phyloP scores from a whole-genome alignment of 1,140 invertebrate genomes.

The Temnothorax nylanderi region DNA sequence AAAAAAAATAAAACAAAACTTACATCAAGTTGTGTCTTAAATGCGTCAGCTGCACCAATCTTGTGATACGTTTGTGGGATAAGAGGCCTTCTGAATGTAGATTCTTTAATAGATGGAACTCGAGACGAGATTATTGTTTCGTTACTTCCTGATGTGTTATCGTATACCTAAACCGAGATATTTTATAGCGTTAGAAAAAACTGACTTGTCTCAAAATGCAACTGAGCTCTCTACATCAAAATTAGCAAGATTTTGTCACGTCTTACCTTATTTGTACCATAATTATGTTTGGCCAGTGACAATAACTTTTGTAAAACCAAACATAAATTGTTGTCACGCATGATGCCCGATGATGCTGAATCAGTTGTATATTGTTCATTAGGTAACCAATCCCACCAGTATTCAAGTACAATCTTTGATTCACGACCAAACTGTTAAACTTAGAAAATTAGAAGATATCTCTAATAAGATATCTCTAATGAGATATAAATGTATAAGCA shows the following conservation, averaged over 20 bases:
- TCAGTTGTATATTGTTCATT: conserved; percentile 73
- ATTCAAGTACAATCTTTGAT: conserved; percentile 92
- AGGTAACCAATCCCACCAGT: conserved; percentile 90
- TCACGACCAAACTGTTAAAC: conserved; percentile 90
- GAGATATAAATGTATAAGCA: conserved; percentile 15
- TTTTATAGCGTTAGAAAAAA: not conserved
- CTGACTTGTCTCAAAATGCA: not conserved
- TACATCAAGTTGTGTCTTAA: conserved; percentile 87
- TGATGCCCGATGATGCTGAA: conserved; percentile 55
- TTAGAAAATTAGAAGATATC: conserved; percentile 60
- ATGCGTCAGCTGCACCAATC: conserved; percentile 83
- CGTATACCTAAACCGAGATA: conserved; percentile 76
- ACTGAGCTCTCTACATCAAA: too few relatives aligned
- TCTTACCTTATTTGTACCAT: conserved; percentile 81
- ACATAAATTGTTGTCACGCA: conserved; percentile 78
- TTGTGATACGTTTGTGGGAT: conserved; percentile 83
- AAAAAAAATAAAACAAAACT: conserved; percentile 57
- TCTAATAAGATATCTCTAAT: conserved; percentile 12
- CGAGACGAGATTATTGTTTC: conserved; percentile 84
- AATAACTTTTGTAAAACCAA: conserved; percentile 87
- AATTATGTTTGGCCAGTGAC: conserved; percentile 87
- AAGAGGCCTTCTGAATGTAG: conserved; percentile 83
- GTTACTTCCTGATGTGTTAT: conserved; percentile 82
- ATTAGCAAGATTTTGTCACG: not conserved
- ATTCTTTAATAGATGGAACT: conserved; percentile 81